phyloP scores from a whole-genome alignment of 1,140 invertebrate species.

The Pseudomyrmex dendroicus region DNA sequence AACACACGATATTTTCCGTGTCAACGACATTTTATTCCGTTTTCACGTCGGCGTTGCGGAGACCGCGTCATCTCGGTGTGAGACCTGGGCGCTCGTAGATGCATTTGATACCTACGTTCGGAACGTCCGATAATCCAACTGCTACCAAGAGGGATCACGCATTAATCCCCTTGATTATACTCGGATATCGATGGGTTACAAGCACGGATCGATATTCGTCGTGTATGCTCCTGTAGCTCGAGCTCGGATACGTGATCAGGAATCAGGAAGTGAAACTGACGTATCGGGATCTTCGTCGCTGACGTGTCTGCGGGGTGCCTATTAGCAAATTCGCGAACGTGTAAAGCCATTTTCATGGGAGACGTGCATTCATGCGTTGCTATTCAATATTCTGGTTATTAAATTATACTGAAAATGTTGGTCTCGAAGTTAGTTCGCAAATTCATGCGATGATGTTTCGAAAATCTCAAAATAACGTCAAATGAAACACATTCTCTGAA shows the following conservation, averaged over 20 bases:
- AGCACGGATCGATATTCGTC: slow-evolving; percentile 41
- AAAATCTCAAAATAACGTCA: too few relatives aligned
- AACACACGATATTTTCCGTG: slow-evolving; percentile 16
- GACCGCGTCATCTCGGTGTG: slow-evolving; percentile 3
- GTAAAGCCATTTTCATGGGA: not conserved
- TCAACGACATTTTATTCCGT: slow-evolving; percentile 23
- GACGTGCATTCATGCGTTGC: not conserved
- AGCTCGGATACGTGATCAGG: slow-evolving; percentile 41
- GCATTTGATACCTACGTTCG: slow-evolving; percentile 12
- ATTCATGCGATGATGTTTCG: too few relatives aligned
- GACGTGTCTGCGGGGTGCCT: not conserved
- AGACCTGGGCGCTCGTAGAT: slow-evolving; percentile 12
- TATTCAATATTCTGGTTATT: not conserved
- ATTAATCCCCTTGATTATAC: slow-evolving; percentile 41
- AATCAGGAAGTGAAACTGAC: slow-evolving; percentile 52
- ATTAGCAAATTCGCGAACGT: slow-evolving; percentile 10
- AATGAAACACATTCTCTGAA: too few relatives aligned
- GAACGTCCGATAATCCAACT: slow-evolving; percentile 31
- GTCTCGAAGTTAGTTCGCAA: too few relatives aligned
- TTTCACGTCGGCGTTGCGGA: slow-evolving; percentile 3
- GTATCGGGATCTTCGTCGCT: slow-evolving; percentile 13
- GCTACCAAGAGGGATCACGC: slow-evolving; percentile 14
- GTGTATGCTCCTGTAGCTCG: not conserved
- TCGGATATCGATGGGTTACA: slow-evolving; percentile 32
- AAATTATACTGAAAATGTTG: not conserved